phyloP scores from a whole-genome alignment of 2,888 invertebrate genomes.

The Brachycybe producta region DNA sequence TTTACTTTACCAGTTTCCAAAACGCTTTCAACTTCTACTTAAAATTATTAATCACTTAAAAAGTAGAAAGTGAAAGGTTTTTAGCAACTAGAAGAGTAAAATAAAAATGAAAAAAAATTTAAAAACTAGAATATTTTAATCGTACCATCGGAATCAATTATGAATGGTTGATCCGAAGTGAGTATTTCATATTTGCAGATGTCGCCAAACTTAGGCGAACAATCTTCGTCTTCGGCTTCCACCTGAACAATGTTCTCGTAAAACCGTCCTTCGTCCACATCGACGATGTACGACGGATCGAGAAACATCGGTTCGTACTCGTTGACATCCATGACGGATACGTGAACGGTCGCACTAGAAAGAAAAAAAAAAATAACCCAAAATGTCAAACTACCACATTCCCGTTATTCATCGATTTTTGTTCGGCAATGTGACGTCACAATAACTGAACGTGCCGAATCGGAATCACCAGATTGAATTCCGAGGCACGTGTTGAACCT shows the following conservation, averaged over 20 bases:
- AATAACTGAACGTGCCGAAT: no score
- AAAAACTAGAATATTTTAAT: no score
- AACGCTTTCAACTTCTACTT: no score
- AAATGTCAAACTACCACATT: constrained; percentile 3
- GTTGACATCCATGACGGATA: constrained; percentile 90
- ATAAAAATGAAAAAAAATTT: no score
- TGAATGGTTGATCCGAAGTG: constrained; percentile 78
- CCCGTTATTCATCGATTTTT: background rate
- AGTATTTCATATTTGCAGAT: constrained; percentile 96
- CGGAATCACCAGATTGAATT: no score
- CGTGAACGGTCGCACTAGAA: constrained; percentile 81
- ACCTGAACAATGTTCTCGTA: constrained; percentile 83
- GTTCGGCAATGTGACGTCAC: background rate
- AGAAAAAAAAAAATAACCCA: no score
- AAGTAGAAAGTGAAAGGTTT: no score
- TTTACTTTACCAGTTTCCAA: no score
- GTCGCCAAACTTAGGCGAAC: constrained; percentile 86
- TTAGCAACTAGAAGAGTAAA: no score
- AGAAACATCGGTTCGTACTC: constrained; percentile 87
- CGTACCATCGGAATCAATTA: constrained; percentile 76
- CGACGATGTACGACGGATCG: constrained; percentile 76
- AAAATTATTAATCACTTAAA: no score
- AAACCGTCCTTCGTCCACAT: constrained; percentile 78
- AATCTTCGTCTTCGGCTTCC: constrained; percentile 84
- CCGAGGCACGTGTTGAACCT: no score